Evolutionary conservation across 1,140 invertebrate genomes (phyloP).

Genomic region (Pachyrhynchus sulphureomaculatus): DNA sequence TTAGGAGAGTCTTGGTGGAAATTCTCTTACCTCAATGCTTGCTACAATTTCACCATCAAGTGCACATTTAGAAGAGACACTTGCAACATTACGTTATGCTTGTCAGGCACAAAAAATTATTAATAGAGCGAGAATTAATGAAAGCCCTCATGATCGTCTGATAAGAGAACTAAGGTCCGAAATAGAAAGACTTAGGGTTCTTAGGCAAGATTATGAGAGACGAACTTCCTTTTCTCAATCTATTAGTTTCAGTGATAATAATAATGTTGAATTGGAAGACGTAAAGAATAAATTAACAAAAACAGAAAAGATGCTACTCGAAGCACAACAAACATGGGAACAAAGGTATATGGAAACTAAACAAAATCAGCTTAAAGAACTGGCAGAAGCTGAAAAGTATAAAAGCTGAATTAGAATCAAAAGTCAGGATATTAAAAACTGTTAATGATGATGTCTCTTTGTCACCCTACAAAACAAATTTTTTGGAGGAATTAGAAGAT

Average conservation of each 20-base stretch:
- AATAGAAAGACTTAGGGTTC: conserved; percentile 63
- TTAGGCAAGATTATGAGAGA: conserved; percentile 59
- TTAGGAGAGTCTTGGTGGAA: conserved; percentile 67
- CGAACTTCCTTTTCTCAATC: conserved; percentile 45
- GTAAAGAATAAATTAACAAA: conserved; percentile 60
- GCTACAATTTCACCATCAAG: conserved; percentile 77
- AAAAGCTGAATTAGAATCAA: conserved; percentile 58
- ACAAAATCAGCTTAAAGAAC: conserved; percentile 48
- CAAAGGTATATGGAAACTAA: conserved; percentile 52
- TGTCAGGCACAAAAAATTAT: conserved; percentile 87
- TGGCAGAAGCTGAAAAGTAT: conserved; percentile 61
- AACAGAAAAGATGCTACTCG: conserved; percentile 59
- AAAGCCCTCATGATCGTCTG: conserved; percentile 70
- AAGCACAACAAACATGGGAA: conserved; percentile 61
- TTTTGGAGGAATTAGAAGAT: conserved; percentile 57
- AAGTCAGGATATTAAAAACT: conserved; percentile 45
- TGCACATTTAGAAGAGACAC: conserved; percentile 75
- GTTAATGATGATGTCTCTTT: conserved; percentile 48
- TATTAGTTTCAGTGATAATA: conserved; percentile 46
- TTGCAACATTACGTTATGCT: conserved; percentile 84
- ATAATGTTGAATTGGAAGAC: conserved; percentile 52
- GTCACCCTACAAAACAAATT: conserved; percentile 56
- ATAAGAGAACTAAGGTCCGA: conserved; percentile 67
- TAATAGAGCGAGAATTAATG: conserved; percentile 76
- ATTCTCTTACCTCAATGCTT: conserved; percentile 67